Evolutionary conservation across 2,888 invertebrate species (phyloP), one percentile per base, ranked within the genome.

Genomic region (Bellardia pandia): DNA sequence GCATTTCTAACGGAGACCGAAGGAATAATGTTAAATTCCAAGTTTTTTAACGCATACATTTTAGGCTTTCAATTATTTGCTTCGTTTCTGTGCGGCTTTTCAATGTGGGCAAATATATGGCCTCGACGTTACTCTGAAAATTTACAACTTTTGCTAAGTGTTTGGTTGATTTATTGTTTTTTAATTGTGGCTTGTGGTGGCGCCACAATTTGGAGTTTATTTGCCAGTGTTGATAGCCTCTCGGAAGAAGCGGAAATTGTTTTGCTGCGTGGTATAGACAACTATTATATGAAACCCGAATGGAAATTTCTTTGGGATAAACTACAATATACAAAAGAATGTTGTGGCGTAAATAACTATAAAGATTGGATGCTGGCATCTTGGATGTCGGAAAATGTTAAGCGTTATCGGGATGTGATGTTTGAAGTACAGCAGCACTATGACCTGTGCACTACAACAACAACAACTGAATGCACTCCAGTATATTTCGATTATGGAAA

Each of bases 231-330:
- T n/a, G 85, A 89, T 60, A 89, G 90, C 0, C 13, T 93, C 16
- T 88, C 89, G 30, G 89, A 88, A 14, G 77, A 89, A 16, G 90
- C 90, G 13, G 91, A 92, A 71, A 87, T 85, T 13, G 90, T 93
- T 6, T 85, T 93, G 16, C 80, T 89, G 3, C 89, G 89, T 23
- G 93, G 94, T 33, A 93, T 93, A 8, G 92, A 93, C 30, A 82
- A 91, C 37, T 93, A 93, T 76, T 93, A 93, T 75, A 76, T 90
- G 0, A 90, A 91, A 75, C 92, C 93, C 0, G 91, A 93, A 8
- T 93, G 94, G 93, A 92, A 93, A 48, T 88, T 93, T 0, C 76
- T 93, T 0, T 93, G 93, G 93, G 93, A 93, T 76, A 89, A 90
- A 14, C 48, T 93, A 48, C 93, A 93, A 71, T 89, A 91, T 62